Percentiles rank a stretch among this genome's conserved stretches.
Conservation (phyloP, 2,888 invertebrate species). For the Tanypteryx hageni region DNA sequence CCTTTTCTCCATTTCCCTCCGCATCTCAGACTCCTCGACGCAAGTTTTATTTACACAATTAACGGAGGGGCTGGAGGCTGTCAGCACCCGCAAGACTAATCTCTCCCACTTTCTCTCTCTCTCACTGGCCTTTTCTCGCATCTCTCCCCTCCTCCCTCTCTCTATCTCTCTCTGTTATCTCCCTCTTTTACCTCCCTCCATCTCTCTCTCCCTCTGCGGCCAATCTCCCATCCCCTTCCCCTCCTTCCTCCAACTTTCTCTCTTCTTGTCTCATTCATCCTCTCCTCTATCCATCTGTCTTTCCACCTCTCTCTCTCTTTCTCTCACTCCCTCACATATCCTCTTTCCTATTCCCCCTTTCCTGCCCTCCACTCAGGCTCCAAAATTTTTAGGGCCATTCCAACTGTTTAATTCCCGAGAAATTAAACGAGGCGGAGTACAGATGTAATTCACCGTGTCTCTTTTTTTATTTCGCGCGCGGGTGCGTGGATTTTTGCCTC, state of each 20-base stretch:
- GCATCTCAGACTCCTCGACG: neutral
- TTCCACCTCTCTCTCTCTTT: neutral
- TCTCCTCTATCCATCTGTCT: neutral
- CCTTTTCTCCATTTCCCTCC: neutral
- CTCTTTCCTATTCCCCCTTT: neutral
- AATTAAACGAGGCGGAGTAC: neutral
- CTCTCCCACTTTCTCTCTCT: conserved; percentile 3
- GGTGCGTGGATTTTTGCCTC: too few relatives aligned
- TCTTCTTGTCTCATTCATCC: neutral
- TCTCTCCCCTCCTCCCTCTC: neutral
- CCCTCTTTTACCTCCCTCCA: neutral
- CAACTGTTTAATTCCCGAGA: neutral
- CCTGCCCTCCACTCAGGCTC: neutral
- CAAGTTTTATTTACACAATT: conserved; percentile 39
- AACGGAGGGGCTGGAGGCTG: neutral
- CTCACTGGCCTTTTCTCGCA: neutral
- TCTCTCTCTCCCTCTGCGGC: neutral
- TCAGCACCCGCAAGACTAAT: neutral
- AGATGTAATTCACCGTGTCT: neutral
- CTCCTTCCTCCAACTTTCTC: neutral
- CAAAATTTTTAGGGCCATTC: neutral
- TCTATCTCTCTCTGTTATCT: neutral
- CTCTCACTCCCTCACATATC: neutral
- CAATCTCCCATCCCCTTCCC: neutral
- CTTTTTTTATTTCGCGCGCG: neutral